Evolutionary conservation across 1,140 invertebrate genomes (phyloP), one percentile per base, ranked within the genome.

Genomic region (Drosophila lacteicornis): DNA sequence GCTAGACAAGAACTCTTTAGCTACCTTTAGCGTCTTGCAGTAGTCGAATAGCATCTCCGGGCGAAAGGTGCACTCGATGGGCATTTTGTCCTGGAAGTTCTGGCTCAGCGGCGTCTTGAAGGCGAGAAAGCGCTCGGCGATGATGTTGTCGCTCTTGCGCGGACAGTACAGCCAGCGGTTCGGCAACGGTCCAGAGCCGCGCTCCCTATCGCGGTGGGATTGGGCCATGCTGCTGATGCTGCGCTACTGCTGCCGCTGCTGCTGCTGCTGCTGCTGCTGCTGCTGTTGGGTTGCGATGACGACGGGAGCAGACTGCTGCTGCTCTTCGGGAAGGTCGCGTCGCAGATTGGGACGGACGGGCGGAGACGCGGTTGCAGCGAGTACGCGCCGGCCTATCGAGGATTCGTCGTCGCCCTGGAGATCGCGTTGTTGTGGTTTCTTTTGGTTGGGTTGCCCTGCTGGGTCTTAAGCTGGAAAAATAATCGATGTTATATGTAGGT

Each of bases 101-200:
- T 94, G 92, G 70, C 95, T 96, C 1, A 99, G 93, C 3, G 98
- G 98, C 11, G 98, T 99, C 93, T 99, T 99, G 84, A 99, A 98
- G 1, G 98, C 97, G 38, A 99, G 91, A 91, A 98, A 98, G 85
- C 97, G 97, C 76, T 96, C 95, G 3, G 94, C 95, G 65, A 99
- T 95, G 36, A 98, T 92, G 30, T 93, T 93, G 19, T 95, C 92
- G 25, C 96, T 95, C 94, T 98, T 98, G 70, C 98, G 94, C 40
- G 98, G 98, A 93, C 98, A 99, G 68, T 97, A 94, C 1, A 99
- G 93, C 98, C 98, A 99, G 73, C 98, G 94, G 47, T 96, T 96
- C 17, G 98, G 98, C 46, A 98, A 93, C 5, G 95, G 94, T 4
- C 96, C 96, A 59, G 95, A 94, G 38, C 80, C 81, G n/a, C 84